Conservation (phyloP, 2,888 invertebrate genomes). For the Chironomus tentans region DNA sequence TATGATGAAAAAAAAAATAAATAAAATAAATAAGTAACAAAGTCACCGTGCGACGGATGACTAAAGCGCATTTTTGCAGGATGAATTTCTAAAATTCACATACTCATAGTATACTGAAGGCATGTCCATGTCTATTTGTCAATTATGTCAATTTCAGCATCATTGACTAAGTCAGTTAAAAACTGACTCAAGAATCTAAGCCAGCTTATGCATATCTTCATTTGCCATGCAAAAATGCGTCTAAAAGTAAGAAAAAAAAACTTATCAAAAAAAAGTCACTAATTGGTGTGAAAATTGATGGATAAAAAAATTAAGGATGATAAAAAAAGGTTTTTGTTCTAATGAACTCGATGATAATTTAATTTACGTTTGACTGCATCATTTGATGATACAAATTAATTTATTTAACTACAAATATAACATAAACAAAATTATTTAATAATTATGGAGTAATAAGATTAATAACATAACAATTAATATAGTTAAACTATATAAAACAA, state of each 20-base stretch:
- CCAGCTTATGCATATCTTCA: no score
- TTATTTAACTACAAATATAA: constrained; percentile 6
- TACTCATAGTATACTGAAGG: no score
- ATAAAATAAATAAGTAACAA: no score
- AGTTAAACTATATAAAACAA: neutral
- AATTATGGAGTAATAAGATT: neutral
- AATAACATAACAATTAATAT: neutral
- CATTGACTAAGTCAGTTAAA: no score
- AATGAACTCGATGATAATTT: neutral
- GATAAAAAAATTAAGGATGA: neutral
- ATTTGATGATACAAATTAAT: constrained; percentile 24
- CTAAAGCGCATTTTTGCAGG: no score
- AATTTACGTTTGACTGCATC: constrained; percentile 22
- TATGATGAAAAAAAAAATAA: neutral
- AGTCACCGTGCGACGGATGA: no score
- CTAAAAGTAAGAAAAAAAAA: neutral
- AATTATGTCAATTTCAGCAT: no score
- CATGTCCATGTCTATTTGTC: no score
- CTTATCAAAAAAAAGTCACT: constrained; percentile 7
- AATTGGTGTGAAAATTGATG: constrained; percentile 22
- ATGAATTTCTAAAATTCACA: no score
- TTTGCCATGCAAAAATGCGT: no score
- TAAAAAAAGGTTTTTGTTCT: neutral
- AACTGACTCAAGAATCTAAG: no score
- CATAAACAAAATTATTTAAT: no score